Percentiles rank a stretch among this genome's conserved stretches.
Evolutionary conservation across 37 sponge, comb jelly and placozoan species (phyloP).

Genomic region (Diacarnus erythraeanus): DNA sequence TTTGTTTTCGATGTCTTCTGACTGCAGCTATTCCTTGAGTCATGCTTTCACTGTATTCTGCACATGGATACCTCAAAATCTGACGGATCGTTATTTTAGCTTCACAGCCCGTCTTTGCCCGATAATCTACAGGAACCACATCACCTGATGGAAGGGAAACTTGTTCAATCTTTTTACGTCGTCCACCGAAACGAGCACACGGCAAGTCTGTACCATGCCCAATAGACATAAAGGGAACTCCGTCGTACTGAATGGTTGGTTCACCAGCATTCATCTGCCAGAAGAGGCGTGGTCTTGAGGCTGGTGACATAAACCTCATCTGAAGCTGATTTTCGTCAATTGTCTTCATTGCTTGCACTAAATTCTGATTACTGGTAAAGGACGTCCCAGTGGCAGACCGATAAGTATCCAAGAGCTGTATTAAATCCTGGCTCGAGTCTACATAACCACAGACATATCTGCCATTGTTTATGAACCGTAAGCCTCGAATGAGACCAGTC

Average conservation of each 20-base stretch:
- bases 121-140: constrained; percentile 39
- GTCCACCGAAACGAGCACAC: constrained; percentile 47
- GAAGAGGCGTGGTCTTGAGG: constrained; percentile 74
- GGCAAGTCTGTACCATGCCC: constrained; percentile 55
- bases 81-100: constrained; percentile 68
- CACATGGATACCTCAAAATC: constrained; percentile 62
- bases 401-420: constrained; percentile 61
- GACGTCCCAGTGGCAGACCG: constrained; percentile 39
- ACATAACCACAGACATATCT: constrained; percentile 67
- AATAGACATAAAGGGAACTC: constrained; percentile 83
- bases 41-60: constrained; percentile 24
- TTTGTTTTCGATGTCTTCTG: constrained; percentile 48
- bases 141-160: constrained; percentile 50
- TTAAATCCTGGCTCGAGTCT: constrained; percentile 56
- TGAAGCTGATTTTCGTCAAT: constrained; percentile 31
- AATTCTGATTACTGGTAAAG: constrained; percentile 28
- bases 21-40: constrained; percentile 43
- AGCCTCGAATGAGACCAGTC: constrained; percentile 28
- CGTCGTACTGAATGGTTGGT: constrained; percentile 79
- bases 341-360: constrained; percentile 27
- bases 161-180: constrained; percentile 41
- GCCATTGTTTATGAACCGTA: constrained; percentile 51
- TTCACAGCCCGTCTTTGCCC: constrained; percentile 51
- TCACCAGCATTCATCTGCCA: constrained; percentile 89
- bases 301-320: constrained; percentile 62